A percentile compares a stretch with the other conserved stretches of the same genome.
Evolutionary conservation across 2,797 vertebrate species (phyloP).

Genomic region (Ispidina picta): DNA sequence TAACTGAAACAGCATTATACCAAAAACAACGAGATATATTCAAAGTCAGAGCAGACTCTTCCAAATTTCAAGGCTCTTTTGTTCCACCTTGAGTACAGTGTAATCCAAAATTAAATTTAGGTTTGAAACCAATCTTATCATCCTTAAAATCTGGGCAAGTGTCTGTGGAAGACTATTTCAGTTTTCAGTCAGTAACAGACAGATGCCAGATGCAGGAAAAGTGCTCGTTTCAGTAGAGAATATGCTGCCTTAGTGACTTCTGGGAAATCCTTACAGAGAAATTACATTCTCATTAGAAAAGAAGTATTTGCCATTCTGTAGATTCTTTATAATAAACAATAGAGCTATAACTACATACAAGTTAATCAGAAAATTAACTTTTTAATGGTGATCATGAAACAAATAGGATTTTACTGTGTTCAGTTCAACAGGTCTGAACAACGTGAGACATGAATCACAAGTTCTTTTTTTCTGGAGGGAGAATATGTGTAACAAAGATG

Average conservation of each 20-base stretch:
- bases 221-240: too few relatives aligned
- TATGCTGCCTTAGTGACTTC: neutral
- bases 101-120: neutral
- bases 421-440: conserved; percentile 14
- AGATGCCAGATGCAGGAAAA: neutral
- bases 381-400: neutral
- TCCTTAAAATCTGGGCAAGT: neutral
- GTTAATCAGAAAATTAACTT: neutral
- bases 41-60: neutral
- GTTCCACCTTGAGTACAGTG: neutral
- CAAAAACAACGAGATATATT: neutral
- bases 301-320: neutral
- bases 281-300: neutral
- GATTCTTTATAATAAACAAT: neutral
- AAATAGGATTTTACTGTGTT: neutral
- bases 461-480: neutral
- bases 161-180: neutral
- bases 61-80: neutral
- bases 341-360: neutral
- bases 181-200: neutral
- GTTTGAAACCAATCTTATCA: neutral
- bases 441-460: neutral
- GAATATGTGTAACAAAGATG: neutral
- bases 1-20: neutral
- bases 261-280: neutral